phyloP scores from a whole-genome alignment of 2,113 vertebrate genomes.

The Pandion haliaetus region DNA sequence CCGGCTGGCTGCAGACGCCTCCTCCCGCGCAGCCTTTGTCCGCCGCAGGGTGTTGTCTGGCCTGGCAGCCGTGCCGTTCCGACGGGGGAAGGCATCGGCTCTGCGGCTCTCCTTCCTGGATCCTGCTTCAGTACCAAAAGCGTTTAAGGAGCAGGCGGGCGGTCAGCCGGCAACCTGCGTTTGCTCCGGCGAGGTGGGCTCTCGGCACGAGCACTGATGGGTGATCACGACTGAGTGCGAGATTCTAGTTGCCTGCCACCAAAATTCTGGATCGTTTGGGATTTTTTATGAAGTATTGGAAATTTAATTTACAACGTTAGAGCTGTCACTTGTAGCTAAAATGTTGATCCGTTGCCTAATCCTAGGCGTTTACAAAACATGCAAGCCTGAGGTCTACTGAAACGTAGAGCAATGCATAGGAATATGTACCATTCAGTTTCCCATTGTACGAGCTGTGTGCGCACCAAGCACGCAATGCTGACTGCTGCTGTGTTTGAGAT shows the following conservation, averaged over 20 bases:
- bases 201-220: not conserved
- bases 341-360: not conserved
- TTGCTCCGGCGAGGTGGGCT: not conserved
- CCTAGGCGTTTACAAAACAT: not conserved
- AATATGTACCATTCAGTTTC: not conserved
- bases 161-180: not conserved
- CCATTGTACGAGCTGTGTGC: not conserved
- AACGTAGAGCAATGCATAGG: not conserved
- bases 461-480: too few species aligned
- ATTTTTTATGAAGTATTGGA: not conserved
- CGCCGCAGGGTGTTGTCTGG: not conserved
- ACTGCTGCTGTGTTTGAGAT: not conserved
- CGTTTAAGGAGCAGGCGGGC: not conserved
- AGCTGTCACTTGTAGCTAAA: not conserved
- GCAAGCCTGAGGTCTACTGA: not conserved
- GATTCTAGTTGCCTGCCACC: not conserved
- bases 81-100: not conserved
- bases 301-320: not conserved
- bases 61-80: not conserved
- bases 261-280: not conserved
- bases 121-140: not conserved
- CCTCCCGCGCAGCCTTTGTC: conserved; percentile 34
- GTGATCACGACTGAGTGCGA: not conserved
- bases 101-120: not conserved
- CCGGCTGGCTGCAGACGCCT: not conserved